Base-by-base conservation (phyloP, 2,113 vertebrate genomes). In the Anhinga anhinga region DNA sequence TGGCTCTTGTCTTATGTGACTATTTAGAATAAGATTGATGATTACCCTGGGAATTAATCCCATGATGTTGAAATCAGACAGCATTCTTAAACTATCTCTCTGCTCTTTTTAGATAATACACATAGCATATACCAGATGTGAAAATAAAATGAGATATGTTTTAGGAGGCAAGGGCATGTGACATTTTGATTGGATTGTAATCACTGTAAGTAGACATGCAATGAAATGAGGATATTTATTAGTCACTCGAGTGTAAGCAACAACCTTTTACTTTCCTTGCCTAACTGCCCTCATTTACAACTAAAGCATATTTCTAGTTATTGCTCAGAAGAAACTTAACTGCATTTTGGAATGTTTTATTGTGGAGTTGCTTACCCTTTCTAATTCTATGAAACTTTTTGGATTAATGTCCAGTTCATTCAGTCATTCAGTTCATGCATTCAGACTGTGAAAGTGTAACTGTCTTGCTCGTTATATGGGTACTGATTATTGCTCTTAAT, bases 131-230 rank as follows among this genome's bases (percentile, higher is more conserved):
- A 91, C 55, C 69, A 94, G 82, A 76, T 86, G 96, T 92, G 81
- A 94, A 90, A 97, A 58, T 81, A 93, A 94, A 95, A 92, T 86
- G 86, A 88, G 63, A 86, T 91, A 40, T 86, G 62, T 84, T 95
- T 90, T 82, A 91, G 66, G 44, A 95, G 61, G 77, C 82, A 73
- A 67, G 62, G 66, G 36, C 53, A 65, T 82, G 36, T 93, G 92
- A 72, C 82, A 87, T 87, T 94, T 86, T 94, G 82, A 91, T 95
- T 86, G 84, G 86, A 80, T 95, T 96, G 92, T 95, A 94, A 93
- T 96, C 91, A 83, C 81, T 62, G 32, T 91, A 94, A 95, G 84
- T 86, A 96, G 93, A 86, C 71, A 36, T 74, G 82, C 78, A 95
- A 36, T 94, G 88, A 95, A 96, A 93, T 96, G 59, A 73, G 30